A percentile compares a stretch with the other conserved stretches of the same genome.
These are phyloP conservation scores for Phrynosoma blainvillii DNA, from an alignment of 2,113 vertebrate species.

Conservation along the genomic window DNA sequence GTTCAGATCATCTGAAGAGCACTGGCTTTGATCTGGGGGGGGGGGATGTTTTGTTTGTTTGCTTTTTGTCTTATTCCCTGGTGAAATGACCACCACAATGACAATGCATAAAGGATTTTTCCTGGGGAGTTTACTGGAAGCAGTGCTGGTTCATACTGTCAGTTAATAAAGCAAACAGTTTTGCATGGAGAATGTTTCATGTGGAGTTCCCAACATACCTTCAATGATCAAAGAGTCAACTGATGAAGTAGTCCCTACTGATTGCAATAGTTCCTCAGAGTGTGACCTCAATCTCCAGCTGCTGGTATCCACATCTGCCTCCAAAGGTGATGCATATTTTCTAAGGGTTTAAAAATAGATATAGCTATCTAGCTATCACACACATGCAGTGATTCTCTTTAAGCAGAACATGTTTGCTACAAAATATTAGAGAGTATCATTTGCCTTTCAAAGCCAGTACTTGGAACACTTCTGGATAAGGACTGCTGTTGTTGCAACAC, in stretches of 20 bases:
- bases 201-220: constrained; percentile 69
- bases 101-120: background rate
- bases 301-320: constrained; percentile 78
- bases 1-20: background rate
- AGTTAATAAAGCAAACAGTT: background rate
- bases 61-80: too few relatives aligned
- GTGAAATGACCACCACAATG: background rate
- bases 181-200: background rate
- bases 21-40: background rate
- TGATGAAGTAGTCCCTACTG: constrained; percentile 81
- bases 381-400: background rate
- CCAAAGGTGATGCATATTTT: constrained; percentile 69
- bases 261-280: constrained; percentile 84
- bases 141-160: background rate
- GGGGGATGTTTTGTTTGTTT: too few relatives aligned
- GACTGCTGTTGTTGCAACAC: constrained; percentile 48
- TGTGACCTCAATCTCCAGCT: constrained; percentile 75
- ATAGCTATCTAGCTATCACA: background rate
- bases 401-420: background rate
- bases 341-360: constrained; percentile 44
- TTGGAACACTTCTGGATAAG: constrained; percentile 79
- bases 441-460: constrained; percentile 82
- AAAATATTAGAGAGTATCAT: background rate
- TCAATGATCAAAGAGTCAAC: constrained; percentile 85
- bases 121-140: background rate